Evolutionary conservation across 2,113 vertebrate species (phyloP).

Genomic region (Propithecus coquereli): DNA sequence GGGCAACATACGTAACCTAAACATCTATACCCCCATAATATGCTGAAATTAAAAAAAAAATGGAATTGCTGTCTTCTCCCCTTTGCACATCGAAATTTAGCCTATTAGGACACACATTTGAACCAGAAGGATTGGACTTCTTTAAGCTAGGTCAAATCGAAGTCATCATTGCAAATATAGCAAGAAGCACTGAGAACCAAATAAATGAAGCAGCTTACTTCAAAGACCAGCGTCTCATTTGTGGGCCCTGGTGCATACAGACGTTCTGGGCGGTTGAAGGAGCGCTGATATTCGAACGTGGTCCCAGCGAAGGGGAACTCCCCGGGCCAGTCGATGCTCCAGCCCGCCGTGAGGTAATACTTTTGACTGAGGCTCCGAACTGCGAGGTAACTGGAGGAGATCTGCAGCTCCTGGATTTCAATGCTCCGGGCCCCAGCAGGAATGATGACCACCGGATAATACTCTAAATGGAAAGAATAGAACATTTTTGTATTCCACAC

Average conservation of each 20-base stretch:
- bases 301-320: constrained; percentile 93
- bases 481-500: rapidly evolving
- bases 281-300: constrained; percentile 92
- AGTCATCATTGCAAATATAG: constrained; percentile 71
- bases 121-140: background rate
- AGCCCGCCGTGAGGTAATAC: constrained; percentile 94
- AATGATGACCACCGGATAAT: constrained; percentile 91
- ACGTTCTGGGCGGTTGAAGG: constrained; percentile 90
- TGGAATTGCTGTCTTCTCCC: background rate
- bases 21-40: too few species aligned
- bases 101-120: background rate
- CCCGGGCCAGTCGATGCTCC: constrained; percentile 97
- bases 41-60: too few species aligned
- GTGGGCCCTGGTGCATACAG: constrained; percentile 92
- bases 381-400: constrained; percentile 93
- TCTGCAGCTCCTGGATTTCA: constrained; percentile 88
- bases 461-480: constrained; percentile 82
- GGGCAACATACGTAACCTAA: too few species aligned
- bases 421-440: constrained; percentile 92
- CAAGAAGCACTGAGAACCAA: constrained; percentile 70
- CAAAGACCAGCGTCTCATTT: constrained; percentile 97
- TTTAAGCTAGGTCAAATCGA: background rate
- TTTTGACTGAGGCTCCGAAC: constrained; percentile 87
- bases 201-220: constrained; percentile 87
- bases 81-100: background rate